Base-by-base conservation (phyloP, 2,888 invertebrate species). In the Leptodirus hochenwartii region DNA sequence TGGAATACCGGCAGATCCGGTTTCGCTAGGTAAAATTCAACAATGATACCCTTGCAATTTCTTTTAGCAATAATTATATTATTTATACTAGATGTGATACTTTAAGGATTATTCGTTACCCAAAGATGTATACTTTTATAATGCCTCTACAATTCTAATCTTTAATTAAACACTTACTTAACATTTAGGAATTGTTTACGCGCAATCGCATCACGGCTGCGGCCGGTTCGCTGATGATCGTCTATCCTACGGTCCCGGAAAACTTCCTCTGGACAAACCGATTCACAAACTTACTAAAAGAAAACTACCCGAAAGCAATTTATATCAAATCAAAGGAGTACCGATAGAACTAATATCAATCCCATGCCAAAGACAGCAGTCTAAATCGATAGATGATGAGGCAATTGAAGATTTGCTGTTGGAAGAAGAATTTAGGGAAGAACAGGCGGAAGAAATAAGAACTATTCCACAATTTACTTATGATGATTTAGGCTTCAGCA, bases 171-270 rank as follows among this genome's bases (percentile, higher is more conserved):
- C n/a, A n/a, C n/a, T n/a, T n/a, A n/a, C n/a, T n/a, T n/a, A n/a
- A n/a, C n/a, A n/a, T n/a, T n/a, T n/a, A n/a, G n/a, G n/a, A n/a
- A 23, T 37, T 3, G 37, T 34, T 11, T 37, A 34, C 30, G 34
- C 34, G 10, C 47, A 54, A 8, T 55, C 54, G 27, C 47, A 41
- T 29, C 48, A 56, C 5, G 36, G 39, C 4, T 50, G 53, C 23
- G 46, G 47, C 12, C n/a, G n/a, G n/a, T 49, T 56, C 4, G 54
- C 56, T 1, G 67, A 67, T 43, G 61, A 61, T 5, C 56, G 54
- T 36, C 41, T 68, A 5, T 47, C 58, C 4, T 67, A 59, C 37
- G 68, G 67, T 2, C 65, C 62, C 34, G 49, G 53, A 6, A 57
- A 53, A 10, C 34, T 54, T 9, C 68, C 67, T 2, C 42, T 51